phyloP scores from a whole-genome alignment of 2,113 vertebrate species.

The Pyxicephalus adspersus region DNA sequence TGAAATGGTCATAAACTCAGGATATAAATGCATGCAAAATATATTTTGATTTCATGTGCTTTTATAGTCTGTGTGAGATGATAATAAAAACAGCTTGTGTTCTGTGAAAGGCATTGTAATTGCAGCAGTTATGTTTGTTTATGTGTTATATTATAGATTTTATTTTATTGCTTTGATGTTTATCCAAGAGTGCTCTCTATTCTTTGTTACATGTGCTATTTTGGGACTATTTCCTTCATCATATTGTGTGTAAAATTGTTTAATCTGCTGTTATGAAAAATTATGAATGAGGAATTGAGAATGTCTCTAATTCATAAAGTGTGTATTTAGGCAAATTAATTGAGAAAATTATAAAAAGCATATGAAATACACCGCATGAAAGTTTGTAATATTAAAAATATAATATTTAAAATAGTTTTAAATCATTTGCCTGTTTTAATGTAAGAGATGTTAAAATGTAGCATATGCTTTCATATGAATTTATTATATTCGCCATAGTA shows the following conservation, averaged over 20 bases:
- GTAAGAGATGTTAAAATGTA: too few species aligned
- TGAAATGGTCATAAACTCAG: constrained; percentile 37
- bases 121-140: constrained; percentile 49
- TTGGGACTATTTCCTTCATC: not conserved
- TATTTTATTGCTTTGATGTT: constrained; percentile 50
- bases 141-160: constrained; percentile 37
- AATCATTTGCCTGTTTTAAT: too few species aligned
- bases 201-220: not conserved
- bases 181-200: constrained; percentile 21
- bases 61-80: constrained; percentile 35
- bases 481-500: too few species aligned
- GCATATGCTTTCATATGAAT: too few species aligned
- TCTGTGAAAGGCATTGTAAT: constrained; percentile 43
- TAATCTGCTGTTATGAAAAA: constrained; percentile 3
- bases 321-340: not conserved
- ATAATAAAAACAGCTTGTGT: constrained; percentile 48
- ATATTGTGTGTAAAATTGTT: not conserved
- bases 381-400: not conserved
- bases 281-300: not conserved
- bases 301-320: not conserved
- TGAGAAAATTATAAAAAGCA: not conserved
- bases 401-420: too few species aligned
- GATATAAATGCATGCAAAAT: constrained; percentile 42
- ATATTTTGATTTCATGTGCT: constrained; percentile 42
- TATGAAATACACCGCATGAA: not conserved